These are phyloP conservation scores for Hemiprocne comata DNA, from an alignment of 2,113 vertebrate species.

Conservation along the genomic window DNA sequence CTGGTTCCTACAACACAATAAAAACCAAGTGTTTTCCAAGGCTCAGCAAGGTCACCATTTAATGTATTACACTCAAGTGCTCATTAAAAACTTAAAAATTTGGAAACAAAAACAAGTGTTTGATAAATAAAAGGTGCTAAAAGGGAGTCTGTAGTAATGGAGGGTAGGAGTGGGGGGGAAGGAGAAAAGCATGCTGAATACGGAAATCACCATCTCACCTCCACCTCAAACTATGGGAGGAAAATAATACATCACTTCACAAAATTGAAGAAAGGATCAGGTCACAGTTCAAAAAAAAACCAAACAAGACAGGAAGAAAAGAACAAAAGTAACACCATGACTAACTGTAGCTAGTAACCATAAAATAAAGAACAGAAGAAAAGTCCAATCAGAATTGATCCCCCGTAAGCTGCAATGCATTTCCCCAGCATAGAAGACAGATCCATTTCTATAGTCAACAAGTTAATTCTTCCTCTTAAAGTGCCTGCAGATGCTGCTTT, in stretches of 20 bases:
- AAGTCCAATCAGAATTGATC: background rate
- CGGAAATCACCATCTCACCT: background rate
- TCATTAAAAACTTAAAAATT: background rate
- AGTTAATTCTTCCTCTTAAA: background rate
- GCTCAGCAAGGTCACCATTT: background rate
- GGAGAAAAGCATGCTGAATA: background rate
- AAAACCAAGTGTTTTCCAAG: conserved; percentile 17
- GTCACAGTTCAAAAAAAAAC: background rate
- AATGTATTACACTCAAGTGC: background rate
- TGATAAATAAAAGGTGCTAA: conserved; percentile 6
- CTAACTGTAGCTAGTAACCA: background rate
- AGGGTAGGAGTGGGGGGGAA: background rate
- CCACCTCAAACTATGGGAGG: background rate
- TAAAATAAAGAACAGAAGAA: background rate
- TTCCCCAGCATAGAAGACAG: background rate
- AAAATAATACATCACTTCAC: background rate
- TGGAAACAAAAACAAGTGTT: background rate
- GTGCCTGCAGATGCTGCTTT: conserved; percentile 6
- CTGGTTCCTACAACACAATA: conserved; percentile 19
- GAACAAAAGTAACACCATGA: background rate
- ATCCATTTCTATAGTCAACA: background rate
- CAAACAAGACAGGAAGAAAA: background rate
- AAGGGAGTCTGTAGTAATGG: background rate
- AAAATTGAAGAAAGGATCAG: background rate
- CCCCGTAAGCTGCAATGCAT: background rate